These are phyloP conservation scores for Heliocidaris tuberculata DNA, from an alignment of 35 echinoderm and acorn worm genomes.

Conservation along the genomic window DNA sequence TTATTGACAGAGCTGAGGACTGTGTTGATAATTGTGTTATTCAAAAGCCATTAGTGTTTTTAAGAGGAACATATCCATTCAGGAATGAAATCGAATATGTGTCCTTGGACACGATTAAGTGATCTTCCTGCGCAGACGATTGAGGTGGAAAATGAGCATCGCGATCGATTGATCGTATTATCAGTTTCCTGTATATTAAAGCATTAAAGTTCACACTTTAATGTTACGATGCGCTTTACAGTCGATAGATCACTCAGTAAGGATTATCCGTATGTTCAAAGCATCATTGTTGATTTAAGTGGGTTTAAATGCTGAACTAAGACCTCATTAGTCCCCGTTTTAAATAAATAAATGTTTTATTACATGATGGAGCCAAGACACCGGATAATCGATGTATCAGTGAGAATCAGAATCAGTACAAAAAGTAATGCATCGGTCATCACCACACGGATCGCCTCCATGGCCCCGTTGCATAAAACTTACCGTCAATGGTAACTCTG, in stretches of 20 bases:
- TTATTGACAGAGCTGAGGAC: neutral
- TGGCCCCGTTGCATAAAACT: no score
- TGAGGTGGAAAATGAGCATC: neutral
- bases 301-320: neutral
- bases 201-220: neutral
- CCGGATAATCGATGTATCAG: neutral
- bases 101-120: neutral
- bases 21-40: constrained; percentile 3
- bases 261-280: neutral
- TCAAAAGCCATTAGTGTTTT: neutral
- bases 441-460: no score
- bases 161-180: constrained; percentile 16
- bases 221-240: neutral
- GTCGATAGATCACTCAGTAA: neutral
- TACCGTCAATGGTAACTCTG: no score
- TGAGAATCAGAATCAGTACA: neutral
- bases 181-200: neutral
- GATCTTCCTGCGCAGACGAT: neutral
- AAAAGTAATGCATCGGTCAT: neutral
- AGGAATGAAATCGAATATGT: neutral
- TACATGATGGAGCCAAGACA: neutral
- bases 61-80: constrained; percentile 2
- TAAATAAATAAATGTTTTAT: neutral
- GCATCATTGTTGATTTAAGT: neutral
- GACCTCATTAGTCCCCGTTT: neutral